A percentile compares a stretch with the other conserved stretches of the same genome.
Conservation (phyloP, 2,888 invertebrate species). For the Aphodius granarius region DNA sequence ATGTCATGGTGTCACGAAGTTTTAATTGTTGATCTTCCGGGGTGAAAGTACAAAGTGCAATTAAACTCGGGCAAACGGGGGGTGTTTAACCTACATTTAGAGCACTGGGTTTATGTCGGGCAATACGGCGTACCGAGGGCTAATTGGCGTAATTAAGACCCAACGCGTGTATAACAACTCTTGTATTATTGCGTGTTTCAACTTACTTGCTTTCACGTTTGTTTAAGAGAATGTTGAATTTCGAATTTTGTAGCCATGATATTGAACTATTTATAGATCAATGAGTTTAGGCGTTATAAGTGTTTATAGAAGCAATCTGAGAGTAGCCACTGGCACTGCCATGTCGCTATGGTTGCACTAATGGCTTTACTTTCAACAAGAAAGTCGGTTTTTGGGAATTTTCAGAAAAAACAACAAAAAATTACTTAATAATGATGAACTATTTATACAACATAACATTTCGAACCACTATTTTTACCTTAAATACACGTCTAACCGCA, state of each 20-base stretch:
- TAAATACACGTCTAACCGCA: neutral
- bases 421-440: too few species aligned
- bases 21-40: constrained; percentile 37
- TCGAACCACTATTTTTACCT: neutral
- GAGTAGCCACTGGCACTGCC: too few species aligned
- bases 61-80: neutral
- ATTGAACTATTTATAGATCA: too few species aligned
- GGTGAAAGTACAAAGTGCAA: constrained; percentile 17
- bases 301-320: too few species aligned
- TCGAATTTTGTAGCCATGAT: too few species aligned
- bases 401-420: too few species aligned
- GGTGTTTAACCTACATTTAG: constrained; percentile 14
- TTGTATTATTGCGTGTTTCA: neutral
- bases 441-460: neutral
- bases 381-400: too few species aligned
- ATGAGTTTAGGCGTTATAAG: too few species aligned
- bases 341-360: too few species aligned
- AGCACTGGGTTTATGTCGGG: neutral
- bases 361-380: too few species aligned
- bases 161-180: neutral
- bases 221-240: too few species aligned
- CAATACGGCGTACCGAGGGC: neutral
- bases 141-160: neutral
- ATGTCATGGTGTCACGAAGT: constrained; percentile 40
- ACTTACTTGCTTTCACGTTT: too few species aligned